Evolutionary conservation across 2,113 vertebrate species (phyloP).

Genomic region (Gopherus evgoodei): DNA sequence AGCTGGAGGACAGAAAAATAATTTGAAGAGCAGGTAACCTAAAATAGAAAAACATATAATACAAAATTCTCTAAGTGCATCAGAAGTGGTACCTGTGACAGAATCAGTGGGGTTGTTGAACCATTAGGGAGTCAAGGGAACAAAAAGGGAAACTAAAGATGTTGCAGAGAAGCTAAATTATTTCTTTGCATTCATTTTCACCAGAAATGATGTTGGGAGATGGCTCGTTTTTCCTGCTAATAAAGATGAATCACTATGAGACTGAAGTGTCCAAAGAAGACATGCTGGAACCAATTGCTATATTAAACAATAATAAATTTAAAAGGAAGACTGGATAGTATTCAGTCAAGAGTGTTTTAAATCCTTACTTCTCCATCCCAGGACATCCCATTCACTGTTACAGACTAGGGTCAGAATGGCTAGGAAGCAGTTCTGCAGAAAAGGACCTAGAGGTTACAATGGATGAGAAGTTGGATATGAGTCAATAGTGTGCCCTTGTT

Average conservation of each 20-base stretch:
- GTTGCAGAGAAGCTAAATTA: neutral
- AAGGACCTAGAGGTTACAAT: too few species aligned
- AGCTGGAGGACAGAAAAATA: neutral
- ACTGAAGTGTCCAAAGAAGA: constrained; percentile 29
- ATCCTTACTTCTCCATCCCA: neutral
- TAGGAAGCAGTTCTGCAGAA: too few species aligned
- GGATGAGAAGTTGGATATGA: too few species aligned
- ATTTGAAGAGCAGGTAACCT: neutral
- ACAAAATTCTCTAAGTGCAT: neutral
- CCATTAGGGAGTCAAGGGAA: neutral
- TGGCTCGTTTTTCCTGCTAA: neutral
- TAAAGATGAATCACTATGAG: constrained; percentile 30
- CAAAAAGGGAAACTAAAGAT: neutral
- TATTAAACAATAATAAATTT: neutral
- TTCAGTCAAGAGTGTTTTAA: neutral
- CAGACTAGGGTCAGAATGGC: too few species aligned
- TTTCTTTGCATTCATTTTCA: constrained; percentile 12
- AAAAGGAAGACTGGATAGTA: neutral
- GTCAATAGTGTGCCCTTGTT: too few species aligned
- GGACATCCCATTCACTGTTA: too few species aligned
- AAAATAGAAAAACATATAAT: neutral
- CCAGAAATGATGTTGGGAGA: neutral
- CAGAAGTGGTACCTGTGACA: neutral
- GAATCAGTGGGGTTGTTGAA: neutral
- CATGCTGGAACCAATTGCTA: constrained; percentile 22